Evolutionary conservation across 2,113 vertebrate species (phyloP), one percentile per base, ranked within the genome.

Genomic region (Semnopithecus entellus): DNA sequence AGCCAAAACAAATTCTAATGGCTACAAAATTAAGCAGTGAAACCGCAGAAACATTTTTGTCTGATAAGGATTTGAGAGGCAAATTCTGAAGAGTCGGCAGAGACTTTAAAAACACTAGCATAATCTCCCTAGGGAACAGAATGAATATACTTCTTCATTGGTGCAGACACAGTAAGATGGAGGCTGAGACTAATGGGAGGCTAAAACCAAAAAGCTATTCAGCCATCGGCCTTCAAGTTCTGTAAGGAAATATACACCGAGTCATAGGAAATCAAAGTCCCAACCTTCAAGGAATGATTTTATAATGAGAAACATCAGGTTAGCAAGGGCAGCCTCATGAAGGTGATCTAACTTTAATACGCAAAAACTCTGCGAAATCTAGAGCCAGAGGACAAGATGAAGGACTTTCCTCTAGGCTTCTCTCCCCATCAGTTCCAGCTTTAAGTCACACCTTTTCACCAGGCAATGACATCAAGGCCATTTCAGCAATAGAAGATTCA

Each of bases 1-100:
- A 79, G 38, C 64, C 30, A 78, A 93, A 78, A 82, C 45, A 91
- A 93, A 88, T 79, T 73, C 52, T 93, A 50, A 55, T 61, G 22
- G 45, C 70, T 52, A 96, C 2, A 93, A 64, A 93, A 94, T 3
- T 90, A 88, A 96, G 38, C 20, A 94, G 13, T 70, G 25, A 70
- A 8, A 75, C 2, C 35, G 92, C 0, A 90, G 43, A 52, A 90
- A 73, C 11, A 1, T 23, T 83, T 87, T 40, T 86, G 52, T 72
- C n/a, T 89, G 50, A 75, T 61, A 64, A 75, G n/a, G 48, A 50
- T 50, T 50, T 50, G 48, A 93, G 5, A 81, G 50, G 48, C 32
- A 85, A 97, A 78, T 79, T 18, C 0, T 0, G 64, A 55, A 84
- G 52, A 79, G 35, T 59, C 40, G 87, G 68, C 13, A 87, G 55